These are phyloP conservation scores for Pantherophis alleghaniensis DNA, from an alignment of 2,797 vertebrate genomes.

Conservation along the genomic window DNA sequence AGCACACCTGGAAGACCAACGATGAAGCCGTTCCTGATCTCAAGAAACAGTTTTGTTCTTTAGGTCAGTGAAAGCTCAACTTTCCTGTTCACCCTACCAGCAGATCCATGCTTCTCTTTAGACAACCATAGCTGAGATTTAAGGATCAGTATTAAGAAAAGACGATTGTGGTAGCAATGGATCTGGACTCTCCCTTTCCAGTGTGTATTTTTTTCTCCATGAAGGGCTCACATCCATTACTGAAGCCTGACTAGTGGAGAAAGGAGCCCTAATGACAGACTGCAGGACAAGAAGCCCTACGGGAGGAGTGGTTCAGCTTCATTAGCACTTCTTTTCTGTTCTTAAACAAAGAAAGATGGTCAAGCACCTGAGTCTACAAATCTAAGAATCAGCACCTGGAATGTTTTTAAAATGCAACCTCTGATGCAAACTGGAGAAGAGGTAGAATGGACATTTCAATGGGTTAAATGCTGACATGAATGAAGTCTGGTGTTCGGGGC, in stretches of 20 bases:
- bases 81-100: too few species aligned
- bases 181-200: background rate
- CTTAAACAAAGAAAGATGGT: background rate
- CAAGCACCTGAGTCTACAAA: background rate
- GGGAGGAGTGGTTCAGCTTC: background rate
- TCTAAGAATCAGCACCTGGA: background rate
- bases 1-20: background rate
- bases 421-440: too few species aligned
- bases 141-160: background rate
- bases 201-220: background rate
- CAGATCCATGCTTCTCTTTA: background rate
- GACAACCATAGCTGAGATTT: background rate
- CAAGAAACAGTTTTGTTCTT: background rate
- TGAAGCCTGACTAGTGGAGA: background rate
- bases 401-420: background rate
- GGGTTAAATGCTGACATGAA: slow-evolving; percentile 20
- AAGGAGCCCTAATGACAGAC: background rate
- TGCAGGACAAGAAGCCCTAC: too few species aligned
- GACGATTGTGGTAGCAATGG: background rate
- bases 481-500: slow-evolving; percentile 28
- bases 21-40: background rate
- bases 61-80: background rate
- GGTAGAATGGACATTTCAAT: background rate
- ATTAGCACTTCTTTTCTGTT: background rate
- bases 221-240: background rate